phyloP scores from a whole-genome alignment of 1,140 invertebrate genomes.

The Homalodisca vitripennis region DNA sequence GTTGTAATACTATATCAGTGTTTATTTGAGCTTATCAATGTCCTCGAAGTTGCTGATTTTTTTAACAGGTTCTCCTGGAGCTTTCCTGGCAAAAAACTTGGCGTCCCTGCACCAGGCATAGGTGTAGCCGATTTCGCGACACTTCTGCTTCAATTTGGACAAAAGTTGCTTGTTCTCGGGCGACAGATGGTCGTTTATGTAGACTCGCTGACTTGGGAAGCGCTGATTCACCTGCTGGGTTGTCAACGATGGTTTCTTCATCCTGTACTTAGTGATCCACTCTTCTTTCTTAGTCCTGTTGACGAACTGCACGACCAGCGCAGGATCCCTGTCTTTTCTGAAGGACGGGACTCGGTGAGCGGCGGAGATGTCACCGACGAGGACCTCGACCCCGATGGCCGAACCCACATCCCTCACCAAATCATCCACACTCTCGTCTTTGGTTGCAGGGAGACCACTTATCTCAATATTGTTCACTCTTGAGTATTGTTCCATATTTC shows the following conservation, averaged over 20 bases:
- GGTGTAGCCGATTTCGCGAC: background rate
- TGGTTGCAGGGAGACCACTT: background rate
- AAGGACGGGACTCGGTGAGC: background rate
- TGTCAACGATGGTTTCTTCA: background rate
- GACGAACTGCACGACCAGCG: constrained; percentile 5
- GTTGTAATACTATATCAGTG: background rate
- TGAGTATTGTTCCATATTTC: background rate
- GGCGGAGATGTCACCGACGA: background rate
- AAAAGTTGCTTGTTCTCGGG: background rate
- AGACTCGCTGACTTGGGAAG: background rate
- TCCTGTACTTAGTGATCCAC: background rate
- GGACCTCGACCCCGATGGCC: background rate
- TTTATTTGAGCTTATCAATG: constrained; percentile 2
- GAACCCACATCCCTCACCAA: background rate
- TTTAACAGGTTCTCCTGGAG: background rate
- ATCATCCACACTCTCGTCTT: background rate
- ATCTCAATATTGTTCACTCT: background rate
- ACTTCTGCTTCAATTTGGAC: constrained; percentile 1
- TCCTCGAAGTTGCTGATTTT: background rate
- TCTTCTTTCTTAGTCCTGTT: background rate
- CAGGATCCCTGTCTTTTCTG: background rate
- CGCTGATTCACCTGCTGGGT: background rate
- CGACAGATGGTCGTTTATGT: constrained; percentile 5
- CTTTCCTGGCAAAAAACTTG: background rate
- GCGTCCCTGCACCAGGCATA: background rate